Conservation (phyloP, 2,797 vertebrate species). For the Pempheris klunzingeri region DNA sequence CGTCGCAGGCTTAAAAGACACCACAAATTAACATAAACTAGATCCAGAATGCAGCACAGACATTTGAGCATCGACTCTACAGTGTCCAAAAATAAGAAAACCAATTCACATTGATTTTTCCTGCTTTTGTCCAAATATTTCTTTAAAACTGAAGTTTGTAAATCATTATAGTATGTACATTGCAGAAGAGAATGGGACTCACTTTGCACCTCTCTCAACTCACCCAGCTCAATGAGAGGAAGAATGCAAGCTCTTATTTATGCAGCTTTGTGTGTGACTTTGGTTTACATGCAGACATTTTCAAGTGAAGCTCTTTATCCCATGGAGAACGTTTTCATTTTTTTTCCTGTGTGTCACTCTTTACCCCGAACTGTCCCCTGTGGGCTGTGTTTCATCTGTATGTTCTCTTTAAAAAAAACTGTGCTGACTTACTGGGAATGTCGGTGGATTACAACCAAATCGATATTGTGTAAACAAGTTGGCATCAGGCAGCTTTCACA, state of each 20-base stretch:
- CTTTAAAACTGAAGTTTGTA: not conserved
- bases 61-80: constrained; percentile 11
- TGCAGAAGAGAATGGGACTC: not conserved
- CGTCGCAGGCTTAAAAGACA: constrained; percentile 16
- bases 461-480: constrained; percentile 60
- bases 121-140: not conserved
- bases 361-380: constrained; percentile 27
- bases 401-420: constrained; percentile 6
- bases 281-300: not conserved
- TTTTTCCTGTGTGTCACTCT: constrained; percentile 23
- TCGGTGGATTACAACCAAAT: constrained; percentile 44
- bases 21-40: constrained; percentile 46
- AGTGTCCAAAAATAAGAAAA: constrained; percentile 2
- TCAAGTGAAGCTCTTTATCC: constrained; percentile 18
- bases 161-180: not conserved
- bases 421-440: constrained; percentile 19
- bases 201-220: not conserved
- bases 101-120: not conserved
- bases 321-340: constrained; percentile 2
- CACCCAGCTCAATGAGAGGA: not conserved
- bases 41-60: constrained; percentile 28
- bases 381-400: constrained; percentile 28
- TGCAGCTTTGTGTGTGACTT: not conserved
- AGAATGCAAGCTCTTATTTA: constrained; percentile 7
- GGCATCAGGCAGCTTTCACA: constrained; percentile 58